These are phyloP conservation scores for Cyphomyrmex costatus DNA, from an alignment of 1,140 invertebrate genomes.

Conservation along the genomic window DNA sequence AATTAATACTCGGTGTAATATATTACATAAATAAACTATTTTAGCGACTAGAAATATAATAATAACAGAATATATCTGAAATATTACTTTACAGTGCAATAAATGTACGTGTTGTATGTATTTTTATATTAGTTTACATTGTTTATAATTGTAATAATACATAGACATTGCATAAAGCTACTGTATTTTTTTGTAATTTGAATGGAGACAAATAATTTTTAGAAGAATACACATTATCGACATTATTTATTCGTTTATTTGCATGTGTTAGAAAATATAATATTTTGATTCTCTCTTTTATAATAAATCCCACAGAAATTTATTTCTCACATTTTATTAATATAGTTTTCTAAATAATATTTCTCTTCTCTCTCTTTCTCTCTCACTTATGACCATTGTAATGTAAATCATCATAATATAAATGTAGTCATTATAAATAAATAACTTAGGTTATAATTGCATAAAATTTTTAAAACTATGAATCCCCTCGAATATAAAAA, in stretches of 20 bases:
- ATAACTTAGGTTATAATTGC: neutral
- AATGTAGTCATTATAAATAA: neutral
- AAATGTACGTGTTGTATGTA: neutral
- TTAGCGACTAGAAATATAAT: neutral
- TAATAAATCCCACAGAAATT: neutral
- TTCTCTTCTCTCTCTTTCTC: neutral
- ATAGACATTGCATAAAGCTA: neutral
- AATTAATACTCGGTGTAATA: neutral
- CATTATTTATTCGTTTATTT: neutral
- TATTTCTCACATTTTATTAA: constrained; percentile 5
- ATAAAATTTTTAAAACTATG: neutral
- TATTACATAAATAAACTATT: neutral
- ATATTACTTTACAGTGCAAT: neutral
- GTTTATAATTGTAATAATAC: neutral
- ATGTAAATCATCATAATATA: neutral
- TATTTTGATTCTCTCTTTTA: too few relatives aligned
- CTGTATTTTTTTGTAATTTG: neutral
- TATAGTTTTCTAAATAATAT: neutral
- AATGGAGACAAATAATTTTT: neutral
- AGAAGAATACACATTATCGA: neutral
- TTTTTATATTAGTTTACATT: neutral
- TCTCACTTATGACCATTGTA: neutral
- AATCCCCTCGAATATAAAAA: neutral
- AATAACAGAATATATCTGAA: neutral
- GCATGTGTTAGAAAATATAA: neutral